phyloP scores from a whole-genome alignment of 2,113 vertebrate genomes.

The Paedocypris sp. region DNA sequence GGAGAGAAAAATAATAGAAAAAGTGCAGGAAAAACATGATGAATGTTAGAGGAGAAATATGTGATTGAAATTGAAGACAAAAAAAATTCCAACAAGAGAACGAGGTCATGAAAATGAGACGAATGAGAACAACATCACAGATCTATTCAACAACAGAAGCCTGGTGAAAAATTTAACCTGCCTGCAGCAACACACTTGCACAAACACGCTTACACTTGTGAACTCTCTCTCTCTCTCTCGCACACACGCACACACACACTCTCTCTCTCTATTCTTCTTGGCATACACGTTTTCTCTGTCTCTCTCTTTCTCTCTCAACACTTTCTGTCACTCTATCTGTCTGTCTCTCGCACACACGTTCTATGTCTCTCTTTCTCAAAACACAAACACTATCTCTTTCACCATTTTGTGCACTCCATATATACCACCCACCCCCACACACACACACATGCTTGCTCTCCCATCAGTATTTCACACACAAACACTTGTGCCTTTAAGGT shows the following conservation, averaged over 20 bases:
- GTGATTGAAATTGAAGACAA: slow-evolving; percentile 23
- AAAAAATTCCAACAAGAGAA: slow-evolving; percentile 25
- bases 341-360: too few relatives aligned
- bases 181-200: slow-evolving; percentile 49
- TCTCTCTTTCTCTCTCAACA: too few relatives aligned
- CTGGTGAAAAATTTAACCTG: slow-evolving; percentile 58
- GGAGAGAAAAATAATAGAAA: slow-evolving; percentile 43
- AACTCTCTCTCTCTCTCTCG: too few relatives aligned
- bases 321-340: too few relatives aligned
- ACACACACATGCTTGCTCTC: slow-evolving; percentile 12
- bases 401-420: too few relatives aligned
- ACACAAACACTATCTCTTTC: too few relatives aligned
- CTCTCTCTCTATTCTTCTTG: too few relatives aligned
- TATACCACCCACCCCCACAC: too few relatives aligned
- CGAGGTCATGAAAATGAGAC: slow-evolving; percentile 32
- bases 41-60: slow-evolving; percentile 12
- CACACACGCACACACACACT: slow-evolving; percentile 39
- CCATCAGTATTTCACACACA: slow-evolving; percentile 2
- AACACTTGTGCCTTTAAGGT: slow-evolving; percentile 14
- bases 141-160: slow-evolving; percentile 46
- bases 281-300: too few relatives aligned
- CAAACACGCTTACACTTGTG: slow-evolving; percentile 43
- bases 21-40: slow-evolving; percentile 18
- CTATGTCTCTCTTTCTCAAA: too few relatives aligned
- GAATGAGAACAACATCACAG: slow-evolving; percentile 18